phyloP scores from a whole-genome alignment of 1,140 invertebrate genomes.

The Sarcophaga peregrina region DNA sequence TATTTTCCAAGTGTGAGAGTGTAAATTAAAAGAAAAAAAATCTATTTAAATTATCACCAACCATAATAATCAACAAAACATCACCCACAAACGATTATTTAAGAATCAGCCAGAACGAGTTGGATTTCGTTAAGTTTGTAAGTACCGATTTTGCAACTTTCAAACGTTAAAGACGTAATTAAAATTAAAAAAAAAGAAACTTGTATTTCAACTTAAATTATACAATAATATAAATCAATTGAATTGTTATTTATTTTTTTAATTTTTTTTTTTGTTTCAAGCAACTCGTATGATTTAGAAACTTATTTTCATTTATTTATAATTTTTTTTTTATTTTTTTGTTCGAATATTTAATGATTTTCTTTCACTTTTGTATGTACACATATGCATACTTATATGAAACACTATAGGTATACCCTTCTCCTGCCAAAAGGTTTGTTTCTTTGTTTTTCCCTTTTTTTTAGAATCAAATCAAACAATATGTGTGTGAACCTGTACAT shows the following conservation, averaged over 20 bases:
- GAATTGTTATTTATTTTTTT: not conserved
- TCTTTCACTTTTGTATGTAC: not conserved
- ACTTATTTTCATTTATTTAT: not conserved
- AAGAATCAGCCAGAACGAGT: not conserved
- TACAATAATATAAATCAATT: conserved; percentile 2
- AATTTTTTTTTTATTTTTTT: no score
- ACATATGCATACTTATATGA: not conserved
- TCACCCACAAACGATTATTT: no score
- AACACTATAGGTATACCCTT: not conserved
- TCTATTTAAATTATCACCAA: no score
- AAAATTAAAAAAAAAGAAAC: not conserved
- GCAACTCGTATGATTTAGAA: not conserved
- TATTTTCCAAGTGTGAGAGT: no score
- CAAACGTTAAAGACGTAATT: not conserved
- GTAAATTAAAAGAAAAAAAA: not conserved
- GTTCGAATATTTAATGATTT: not conserved
- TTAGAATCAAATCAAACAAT: no score
- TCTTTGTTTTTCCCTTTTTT: no score
- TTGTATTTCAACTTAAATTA: not conserved
- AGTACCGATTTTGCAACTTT: not conserved
- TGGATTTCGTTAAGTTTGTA: not conserved
- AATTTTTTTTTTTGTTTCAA: not conserved
- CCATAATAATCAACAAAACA: no score
- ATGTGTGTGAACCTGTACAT: no score
- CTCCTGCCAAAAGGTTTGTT: not conserved